Base-by-base conservation (phyloP, 2,888 invertebrate species). In the Ophonus ardosiacus region DNA sequence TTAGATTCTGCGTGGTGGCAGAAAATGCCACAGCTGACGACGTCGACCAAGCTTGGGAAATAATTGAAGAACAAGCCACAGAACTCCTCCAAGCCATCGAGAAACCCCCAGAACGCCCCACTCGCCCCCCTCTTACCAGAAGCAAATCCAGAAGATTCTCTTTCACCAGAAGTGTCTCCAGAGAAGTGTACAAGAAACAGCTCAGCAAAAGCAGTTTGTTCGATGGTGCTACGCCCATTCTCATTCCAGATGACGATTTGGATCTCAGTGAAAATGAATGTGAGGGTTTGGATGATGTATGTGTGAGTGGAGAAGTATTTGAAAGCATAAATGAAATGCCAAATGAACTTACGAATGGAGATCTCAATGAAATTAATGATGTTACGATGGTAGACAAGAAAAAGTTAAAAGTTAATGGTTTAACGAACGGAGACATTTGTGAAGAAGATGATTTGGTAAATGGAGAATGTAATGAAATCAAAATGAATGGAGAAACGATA, bases 1-100 rank as follows among this genome's bases (percentile, higher is more conserved):
- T 96, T 84, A 91, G 97, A 83, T 97, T 98, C 91, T 97, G 96
- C 89, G 95, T 98, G 0, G 95, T 95, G 63, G 93, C 95, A 18
- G 96, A 97, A 90, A 93, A 96, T 88, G 96, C 97, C 3, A 93
- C 91, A 0, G 95, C 96, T 84, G 93, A 94, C 63, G 95, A 97
- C 89, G 94, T 97, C 71, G 94, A 94, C 74, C 92, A 93, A 86
- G 95, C 95, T 0, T 94, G 95, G 93, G 91, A 92, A 40, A 92
- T 94, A 15, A 95, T 95, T 83, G 92, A 92, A 86, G 91, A 93
- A 84, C 93, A 93, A 86, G 94, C 95, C 0, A 92, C 92, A 7
- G 94, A 94, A 85, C 91, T 95, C 7, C 88, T 94, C 81, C 90
- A 92, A 8, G 89, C 91, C 0, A 89, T 90, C 83, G 90, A 90